A percentile compares a stretch with the other conserved stretches of the same genome.
Conservation (phyloP, 2,888 invertebrate species). For the Eumacrocentrus americanus region DNA sequence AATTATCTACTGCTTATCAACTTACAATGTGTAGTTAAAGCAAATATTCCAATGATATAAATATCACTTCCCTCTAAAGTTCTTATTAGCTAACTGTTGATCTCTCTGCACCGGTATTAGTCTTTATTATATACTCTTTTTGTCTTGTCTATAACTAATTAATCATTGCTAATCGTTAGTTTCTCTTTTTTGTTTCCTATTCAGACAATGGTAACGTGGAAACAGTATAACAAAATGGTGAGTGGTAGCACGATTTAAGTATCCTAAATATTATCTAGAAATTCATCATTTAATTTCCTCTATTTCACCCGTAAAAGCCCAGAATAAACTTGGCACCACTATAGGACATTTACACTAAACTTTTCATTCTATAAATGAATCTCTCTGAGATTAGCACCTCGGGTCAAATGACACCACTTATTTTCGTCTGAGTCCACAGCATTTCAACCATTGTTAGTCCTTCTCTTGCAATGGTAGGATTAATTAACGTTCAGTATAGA, state of each 20-base stretch:
- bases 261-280: not conserved
- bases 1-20: too few species aligned
- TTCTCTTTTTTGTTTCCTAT: slow-evolving; percentile 32
- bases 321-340: not conserved
- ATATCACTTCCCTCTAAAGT: too few species aligned
- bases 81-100: too few species aligned
- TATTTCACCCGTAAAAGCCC: not conserved
- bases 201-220: slow-evolving; percentile 39
- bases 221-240: slow-evolving; percentile 39
- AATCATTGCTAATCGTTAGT: not conserved
- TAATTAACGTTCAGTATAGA: not conserved
- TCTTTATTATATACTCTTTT: not conserved
- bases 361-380: slow-evolving; percentile 32
- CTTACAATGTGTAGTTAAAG: too few species aligned
- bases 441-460: slow-evolving; percentile 12
- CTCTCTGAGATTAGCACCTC: not conserved
- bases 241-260: slow-evolving; percentile 33
- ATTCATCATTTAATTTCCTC: not conserved
- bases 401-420: slow-evolving; percentile 22
- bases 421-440: slow-evolving; percentile 24
- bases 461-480: too few species aligned
- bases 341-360: not conserved
- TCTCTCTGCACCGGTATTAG: too few species aligned
- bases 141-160: not conserved
- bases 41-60: too few species aligned